Evolutionary conservation across 2,888 invertebrate genomes (phyloP).

Genomic region (Liopterus haemorrhoidalis): DNA sequence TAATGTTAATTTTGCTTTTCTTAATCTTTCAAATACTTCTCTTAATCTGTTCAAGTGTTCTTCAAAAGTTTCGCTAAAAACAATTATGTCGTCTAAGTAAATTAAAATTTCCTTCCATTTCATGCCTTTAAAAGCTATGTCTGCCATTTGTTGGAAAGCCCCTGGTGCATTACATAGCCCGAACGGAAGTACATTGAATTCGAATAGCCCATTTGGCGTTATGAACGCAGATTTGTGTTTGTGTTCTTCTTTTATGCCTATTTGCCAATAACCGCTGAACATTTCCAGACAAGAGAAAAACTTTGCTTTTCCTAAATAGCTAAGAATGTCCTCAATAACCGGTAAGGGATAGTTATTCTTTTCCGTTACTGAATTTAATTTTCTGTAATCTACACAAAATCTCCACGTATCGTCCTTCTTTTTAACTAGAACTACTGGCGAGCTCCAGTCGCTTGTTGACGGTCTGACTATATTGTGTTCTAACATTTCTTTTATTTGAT

Average conservation of each 20-base stretch:
- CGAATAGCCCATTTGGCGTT: conserved; percentile 27
- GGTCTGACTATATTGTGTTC: conserved; percentile 7
- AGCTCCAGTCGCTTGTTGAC: conserved; percentile 11
- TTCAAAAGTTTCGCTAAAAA: conserved; percentile 25
- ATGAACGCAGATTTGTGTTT: conserved; percentile 30
- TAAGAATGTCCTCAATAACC: conserved; percentile 30
- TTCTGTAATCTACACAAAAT: conserved; percentile 27
- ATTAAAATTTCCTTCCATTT: conserved; percentile 30
- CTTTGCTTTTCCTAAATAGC: conserved; percentile 24
- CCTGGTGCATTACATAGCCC: conserved; percentile 32
- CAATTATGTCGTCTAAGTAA: conserved; percentile 31
- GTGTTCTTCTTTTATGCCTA: conserved; percentile 19
- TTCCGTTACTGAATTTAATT: conserved; percentile 24
- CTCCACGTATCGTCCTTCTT: conserved; percentile 18
- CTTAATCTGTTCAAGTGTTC: conserved; percentile 25
- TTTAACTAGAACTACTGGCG: conserved; percentile 19
- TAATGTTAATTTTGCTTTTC: conserved; percentile 25
- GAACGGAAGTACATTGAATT: conserved; percentile 30
- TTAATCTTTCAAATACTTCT: conserved; percentile 25
- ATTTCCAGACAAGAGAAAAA: conserved; percentile 31
- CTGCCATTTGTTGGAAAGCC: conserved; percentile 29
- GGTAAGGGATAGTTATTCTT: conserved; percentile 30
- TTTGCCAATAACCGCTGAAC: conserved; percentile 31
- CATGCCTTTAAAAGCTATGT: conserved; percentile 27
- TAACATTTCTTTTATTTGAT: conserved; percentile 12